A percentile compares a stretch with the other conserved stretches of the same genome.
Conservation (phyloP, 92 coral and sea anemone species). For the Scolanthus callimorphus region DNA sequence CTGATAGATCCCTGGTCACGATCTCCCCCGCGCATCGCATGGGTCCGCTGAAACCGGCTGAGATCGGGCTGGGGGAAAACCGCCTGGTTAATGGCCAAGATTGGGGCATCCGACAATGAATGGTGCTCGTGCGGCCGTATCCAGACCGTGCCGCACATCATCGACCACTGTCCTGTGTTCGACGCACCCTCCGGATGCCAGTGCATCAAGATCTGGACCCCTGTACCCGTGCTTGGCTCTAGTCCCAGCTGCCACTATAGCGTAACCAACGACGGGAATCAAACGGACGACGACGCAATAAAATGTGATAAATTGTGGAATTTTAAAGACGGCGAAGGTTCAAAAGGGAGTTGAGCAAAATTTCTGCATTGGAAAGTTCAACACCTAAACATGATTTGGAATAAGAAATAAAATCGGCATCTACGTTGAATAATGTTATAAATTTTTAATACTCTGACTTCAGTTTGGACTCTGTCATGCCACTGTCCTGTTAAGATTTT, state of each 20-base stretch:
- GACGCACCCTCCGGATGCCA: slow-evolving; percentile 14
- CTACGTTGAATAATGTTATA: too few relatives aligned
- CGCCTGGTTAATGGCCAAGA: slow-evolving; percentile 12
- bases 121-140: slow-evolving; percentile 8
- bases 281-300: background rate
- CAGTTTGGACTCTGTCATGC: too few relatives aligned
- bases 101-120: slow-evolving; percentile 10
- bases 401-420: too few relatives aligned
- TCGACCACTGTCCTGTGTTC: slow-evolving; percentile 6
- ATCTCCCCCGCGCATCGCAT: background rate
- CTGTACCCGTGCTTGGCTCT: slow-evolving; percentile 6
- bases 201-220: slow-evolving; percentile 5
- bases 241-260: slow-evolving; percentile 3
- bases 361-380: too few relatives aligned
- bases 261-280: background rate
- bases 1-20: too few relatives aligned
- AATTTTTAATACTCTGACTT: too few relatives aligned
- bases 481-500: too few relatives aligned
- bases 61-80: slow-evolving; percentile 15
- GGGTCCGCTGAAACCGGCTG: slow-evolving; percentile 16
- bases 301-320: too few relatives aligned
- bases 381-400: too few relatives aligned
- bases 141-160: slow-evolving; percentile 8
- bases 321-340: too few relatives aligned
- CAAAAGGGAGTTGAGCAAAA: too few relatives aligned